Conservation (phyloP, 2,113 vertebrate genomes). For the Recurvirostra avosetta region DNA sequence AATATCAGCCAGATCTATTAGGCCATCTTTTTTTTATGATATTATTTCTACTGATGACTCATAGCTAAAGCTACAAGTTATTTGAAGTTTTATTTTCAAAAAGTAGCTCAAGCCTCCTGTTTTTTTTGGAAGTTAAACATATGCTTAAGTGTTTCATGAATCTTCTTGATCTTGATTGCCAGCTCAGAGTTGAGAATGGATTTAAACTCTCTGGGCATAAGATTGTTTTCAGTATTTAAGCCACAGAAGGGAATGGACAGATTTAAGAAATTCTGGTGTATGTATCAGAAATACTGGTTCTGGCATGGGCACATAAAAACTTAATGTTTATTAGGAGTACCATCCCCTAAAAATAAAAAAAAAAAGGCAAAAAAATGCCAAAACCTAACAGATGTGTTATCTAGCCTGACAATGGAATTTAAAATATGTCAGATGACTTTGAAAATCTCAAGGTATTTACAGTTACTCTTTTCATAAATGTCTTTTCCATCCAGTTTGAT, state of each 20-base stretch:
- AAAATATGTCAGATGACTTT: neutral
- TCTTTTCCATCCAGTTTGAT: neutral
- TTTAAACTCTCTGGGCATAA: neutral
- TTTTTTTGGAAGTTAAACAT: neutral
- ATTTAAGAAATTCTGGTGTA: neutral
- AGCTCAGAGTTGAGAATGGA: neutral
- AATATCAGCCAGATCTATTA: neutral
- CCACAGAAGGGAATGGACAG: neutral
- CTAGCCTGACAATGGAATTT: neutral
- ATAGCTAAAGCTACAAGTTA: neutral
- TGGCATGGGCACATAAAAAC: neutral
- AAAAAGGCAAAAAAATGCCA: neutral
- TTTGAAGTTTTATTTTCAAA: neutral
- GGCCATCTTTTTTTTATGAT: accelerated
- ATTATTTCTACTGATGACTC: neutral
- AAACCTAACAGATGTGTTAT: neutral
- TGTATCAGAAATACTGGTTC: neutral
- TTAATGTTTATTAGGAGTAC: neutral
- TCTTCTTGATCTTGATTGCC: neutral
- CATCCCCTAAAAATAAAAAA: neutral
- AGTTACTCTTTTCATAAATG: neutral
- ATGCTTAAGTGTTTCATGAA: neutral
- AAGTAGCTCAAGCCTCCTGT: accelerated
- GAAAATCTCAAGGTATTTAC: neutral
- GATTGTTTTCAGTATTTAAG: neutral